phyloP scores from a whole-genome alignment of 2,797 vertebrate species.

The Gallirallus australis region DNA sequence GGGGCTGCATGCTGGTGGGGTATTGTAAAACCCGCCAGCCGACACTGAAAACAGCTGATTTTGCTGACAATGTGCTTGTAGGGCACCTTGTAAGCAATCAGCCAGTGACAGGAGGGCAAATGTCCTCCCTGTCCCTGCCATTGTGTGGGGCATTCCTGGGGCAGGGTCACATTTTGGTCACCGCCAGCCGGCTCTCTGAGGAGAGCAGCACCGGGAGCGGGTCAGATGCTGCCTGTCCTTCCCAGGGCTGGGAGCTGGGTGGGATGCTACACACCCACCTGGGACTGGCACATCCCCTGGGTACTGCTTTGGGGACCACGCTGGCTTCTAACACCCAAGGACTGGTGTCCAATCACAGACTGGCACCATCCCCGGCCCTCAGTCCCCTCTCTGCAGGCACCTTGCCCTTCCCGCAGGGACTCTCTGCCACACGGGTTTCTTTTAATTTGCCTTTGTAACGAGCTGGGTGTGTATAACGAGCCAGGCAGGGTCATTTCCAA shows the following conservation, averaged over 20 bases:
- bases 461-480: not conserved
- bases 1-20: constrained; percentile 86
- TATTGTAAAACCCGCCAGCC: constrained; percentile 86
- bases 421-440: not conserved
- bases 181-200: not conserved
- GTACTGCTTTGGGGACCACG: not conserved
- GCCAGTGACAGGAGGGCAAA: constrained; percentile 80
- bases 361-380: not conserved
- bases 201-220: not conserved
- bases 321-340: accelerated
- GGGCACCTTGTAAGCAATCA: constrained; percentile 93
- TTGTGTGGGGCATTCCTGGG: constrained; percentile 82
- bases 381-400: not conserved
- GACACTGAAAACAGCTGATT: constrained; percentile 97
- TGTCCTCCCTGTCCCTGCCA: constrained; percentile 72
- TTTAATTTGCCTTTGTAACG: not conserved
- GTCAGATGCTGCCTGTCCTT: not conserved
- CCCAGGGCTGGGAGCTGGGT: not conserved
- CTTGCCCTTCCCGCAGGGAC: not conserved
- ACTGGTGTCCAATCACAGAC: accelerated
- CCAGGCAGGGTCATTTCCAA: not conserved
- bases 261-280: not conserved
- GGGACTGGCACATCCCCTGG: not conserved
- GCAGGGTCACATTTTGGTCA: constrained; percentile 92
- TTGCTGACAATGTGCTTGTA: constrained; percentile 89